A percentile compares a stretch with the other conserved stretches of the same genome.
Conservation (phyloP, 1,140 invertebrate genomes). For the Drosophila sturtevanti region DNA sequence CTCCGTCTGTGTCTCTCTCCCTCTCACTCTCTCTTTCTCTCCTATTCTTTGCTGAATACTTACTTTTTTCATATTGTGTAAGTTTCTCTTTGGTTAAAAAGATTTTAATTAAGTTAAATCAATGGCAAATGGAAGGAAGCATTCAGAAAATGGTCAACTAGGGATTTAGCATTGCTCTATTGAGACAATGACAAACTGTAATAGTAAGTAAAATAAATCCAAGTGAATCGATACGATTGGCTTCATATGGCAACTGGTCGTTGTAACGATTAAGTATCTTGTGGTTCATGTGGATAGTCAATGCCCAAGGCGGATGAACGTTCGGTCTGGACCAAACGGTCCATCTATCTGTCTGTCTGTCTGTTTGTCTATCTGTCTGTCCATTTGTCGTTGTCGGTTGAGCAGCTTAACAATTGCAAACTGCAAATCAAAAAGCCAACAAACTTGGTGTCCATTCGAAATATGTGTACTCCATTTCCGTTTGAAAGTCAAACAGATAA, state of each 20-base stretch:
- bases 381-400: constrained; percentile 4
- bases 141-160: constrained; percentile 45
- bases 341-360: background rate
- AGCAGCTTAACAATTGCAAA: constrained; percentile 43
- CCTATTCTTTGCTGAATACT: no score
- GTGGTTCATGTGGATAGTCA: constrained; percentile 19
- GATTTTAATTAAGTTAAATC: constrained; percentile 63
- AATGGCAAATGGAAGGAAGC: constrained; percentile 47
- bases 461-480: constrained; percentile 49
- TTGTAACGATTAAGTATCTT: constrained; percentile 42
- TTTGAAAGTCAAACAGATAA: constrained; percentile 35
- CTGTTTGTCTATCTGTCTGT: background rate
- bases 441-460: constrained; percentile 19
- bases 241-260: constrained; percentile 28
- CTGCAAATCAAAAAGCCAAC: constrained; percentile 50
- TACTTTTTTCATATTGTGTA: no score
- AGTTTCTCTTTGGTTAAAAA: constrained; percentile 11
- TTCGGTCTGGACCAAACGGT: background rate
- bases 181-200: constrained; percentile 40
- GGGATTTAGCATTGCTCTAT: constrained; percentile 43
- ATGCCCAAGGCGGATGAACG: constrained; percentile 41
- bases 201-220: constrained; percentile 18
- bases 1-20: no score
- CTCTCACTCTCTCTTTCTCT: no score
- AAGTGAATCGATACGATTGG: constrained; percentile 37